Conservation (phyloP, 2,888 invertebrate species). For the Ichneumoninae sp. region DNA sequence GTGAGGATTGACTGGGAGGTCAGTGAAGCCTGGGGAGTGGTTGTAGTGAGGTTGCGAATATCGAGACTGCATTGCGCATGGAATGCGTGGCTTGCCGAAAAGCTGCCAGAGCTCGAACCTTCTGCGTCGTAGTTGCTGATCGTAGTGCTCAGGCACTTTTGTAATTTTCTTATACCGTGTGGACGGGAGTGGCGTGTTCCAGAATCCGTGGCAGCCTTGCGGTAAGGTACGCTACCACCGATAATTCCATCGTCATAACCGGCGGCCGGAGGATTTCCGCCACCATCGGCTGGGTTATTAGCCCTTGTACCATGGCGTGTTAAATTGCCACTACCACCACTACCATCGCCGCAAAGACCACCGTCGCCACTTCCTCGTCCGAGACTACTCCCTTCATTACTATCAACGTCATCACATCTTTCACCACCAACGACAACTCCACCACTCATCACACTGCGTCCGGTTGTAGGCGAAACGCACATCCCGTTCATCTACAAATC, state of each 20-base stretch:
- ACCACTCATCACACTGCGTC: constrained; percentile 79
- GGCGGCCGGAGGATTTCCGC: constrained; percentile 41
- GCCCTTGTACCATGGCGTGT: constrained; percentile 64
- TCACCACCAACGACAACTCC: constrained; percentile 70
- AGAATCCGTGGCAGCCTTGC: constrained; percentile 75
- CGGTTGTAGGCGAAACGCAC: constrained; percentile 88
- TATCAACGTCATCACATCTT: constrained; percentile 75
- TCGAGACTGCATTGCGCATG: constrained; percentile 82
- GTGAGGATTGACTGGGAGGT: constrained; percentile 83
- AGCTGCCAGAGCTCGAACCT: constrained; percentile 84
- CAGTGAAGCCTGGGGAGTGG: constrained; percentile 84
- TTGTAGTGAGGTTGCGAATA: constrained; percentile 84
- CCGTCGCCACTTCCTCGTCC: constrained; percentile 71
- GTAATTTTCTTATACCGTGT: constrained; percentile 97
- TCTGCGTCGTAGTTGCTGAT: constrained; percentile 92
- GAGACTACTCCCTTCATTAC: constrained; percentile 71
- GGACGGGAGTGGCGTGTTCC: constrained; percentile 93
- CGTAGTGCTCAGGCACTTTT: constrained; percentile 94
- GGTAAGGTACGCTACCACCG: constrained; percentile 72
- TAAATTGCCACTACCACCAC: constrained; percentile 69
- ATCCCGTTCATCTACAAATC: constrained; percentile 91
- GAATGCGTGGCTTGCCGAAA: constrained; percentile 77
- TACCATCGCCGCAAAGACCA: constrained; percentile 74
- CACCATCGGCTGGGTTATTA: constrained; percentile 55
- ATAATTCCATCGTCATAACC: constrained; percentile 65